A percentile compares a stretch with the other conserved stretches of the same genome.
Evolutionary conservation across 2,797 vertebrate genomes (phyloP).

Genomic region (Lophotriccus pileatus): DNA sequence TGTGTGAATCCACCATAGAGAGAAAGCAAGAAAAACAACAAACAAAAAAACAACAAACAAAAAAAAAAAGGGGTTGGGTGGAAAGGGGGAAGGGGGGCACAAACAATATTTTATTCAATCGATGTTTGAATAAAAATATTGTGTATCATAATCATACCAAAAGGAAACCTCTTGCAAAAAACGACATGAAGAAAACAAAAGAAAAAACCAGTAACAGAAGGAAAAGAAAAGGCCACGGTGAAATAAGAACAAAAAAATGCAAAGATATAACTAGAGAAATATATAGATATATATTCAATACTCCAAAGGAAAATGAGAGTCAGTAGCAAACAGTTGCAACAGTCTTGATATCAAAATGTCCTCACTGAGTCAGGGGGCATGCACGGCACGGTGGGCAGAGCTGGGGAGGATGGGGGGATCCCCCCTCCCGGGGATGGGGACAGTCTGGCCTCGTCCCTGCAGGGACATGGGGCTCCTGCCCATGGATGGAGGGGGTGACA

Average conservation of each 20-base stretch:
- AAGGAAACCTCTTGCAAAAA: conserved; percentile 84
- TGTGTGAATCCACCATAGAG: conserved; percentile 99
- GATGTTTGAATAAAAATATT: conserved; percentile 99
- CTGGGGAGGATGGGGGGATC: not conserved
- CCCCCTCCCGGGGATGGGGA: conserved; percentile 30
- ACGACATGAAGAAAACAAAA: conserved; percentile 73
- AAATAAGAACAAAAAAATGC: conserved; percentile 51
- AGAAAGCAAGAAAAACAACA: conserved; percentile 99
- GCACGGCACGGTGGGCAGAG: conserved; percentile 37
- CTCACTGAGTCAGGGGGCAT: conserved; percentile 63
- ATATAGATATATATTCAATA: conserved; percentile 67
- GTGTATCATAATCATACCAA: conserved; percentile 93
- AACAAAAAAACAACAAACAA: conserved; percentile 98
- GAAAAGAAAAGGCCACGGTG: conserved; percentile 58
- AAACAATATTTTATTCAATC: conserved; percentile 99
- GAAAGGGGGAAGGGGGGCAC: conserved; percentile 93
- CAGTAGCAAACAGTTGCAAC: conserved; percentile 74
- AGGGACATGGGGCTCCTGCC: not conserved
- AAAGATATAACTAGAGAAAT: conserved; percentile 69
- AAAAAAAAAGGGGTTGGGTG: conserved; percentile 82
- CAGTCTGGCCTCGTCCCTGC: not conserved
- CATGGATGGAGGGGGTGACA: not conserved
- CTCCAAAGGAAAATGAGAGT: conserved; percentile 69
- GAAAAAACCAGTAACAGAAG: conserved; percentile 24
- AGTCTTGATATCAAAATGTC: conserved; percentile 69